phyloP scores from a whole-genome alignment of 2,113 vertebrate species.

The Camelus bactrianus region DNA sequence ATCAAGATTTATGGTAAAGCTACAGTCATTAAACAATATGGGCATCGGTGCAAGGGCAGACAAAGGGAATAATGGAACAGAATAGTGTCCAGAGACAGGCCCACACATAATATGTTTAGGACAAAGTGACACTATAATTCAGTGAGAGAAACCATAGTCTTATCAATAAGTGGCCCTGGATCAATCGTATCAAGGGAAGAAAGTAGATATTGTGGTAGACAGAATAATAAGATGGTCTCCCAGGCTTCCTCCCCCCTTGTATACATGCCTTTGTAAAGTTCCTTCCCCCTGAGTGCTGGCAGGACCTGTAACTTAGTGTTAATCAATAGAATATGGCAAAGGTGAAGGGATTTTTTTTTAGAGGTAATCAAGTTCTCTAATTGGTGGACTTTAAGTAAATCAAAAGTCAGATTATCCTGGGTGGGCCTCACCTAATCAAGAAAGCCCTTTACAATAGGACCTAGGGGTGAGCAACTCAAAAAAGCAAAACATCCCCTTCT shows the following conservation, averaged over 20 bases:
- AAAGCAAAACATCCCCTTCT: background rate
- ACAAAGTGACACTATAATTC: background rate
- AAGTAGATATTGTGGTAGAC: background rate
- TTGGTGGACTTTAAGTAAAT: background rate
- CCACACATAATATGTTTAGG: background rate
- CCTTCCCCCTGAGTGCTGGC: background rate
- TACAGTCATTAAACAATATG: background rate
- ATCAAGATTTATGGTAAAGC: background rate
- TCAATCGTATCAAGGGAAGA: background rate
- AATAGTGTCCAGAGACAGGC: background rate
- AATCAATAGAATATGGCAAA: background rate
- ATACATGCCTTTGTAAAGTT: background rate
- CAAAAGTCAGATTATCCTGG: background rate
- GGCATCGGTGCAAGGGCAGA: background rate
- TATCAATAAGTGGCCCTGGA: background rate
- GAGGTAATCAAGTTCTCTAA: background rate
- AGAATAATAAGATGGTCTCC: background rate
- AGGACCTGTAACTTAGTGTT: background rate
- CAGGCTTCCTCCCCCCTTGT: background rate
- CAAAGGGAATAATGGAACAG: background rate
- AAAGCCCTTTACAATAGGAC: background rate
- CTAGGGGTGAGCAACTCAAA: background rate
- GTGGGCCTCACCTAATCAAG: background rate
- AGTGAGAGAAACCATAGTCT: background rate
- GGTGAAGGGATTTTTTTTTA: background rate